Evolutionary conservation across 2,888 invertebrate species (phyloP).

Genomic region (Emmelina monodactyla): DNA sequence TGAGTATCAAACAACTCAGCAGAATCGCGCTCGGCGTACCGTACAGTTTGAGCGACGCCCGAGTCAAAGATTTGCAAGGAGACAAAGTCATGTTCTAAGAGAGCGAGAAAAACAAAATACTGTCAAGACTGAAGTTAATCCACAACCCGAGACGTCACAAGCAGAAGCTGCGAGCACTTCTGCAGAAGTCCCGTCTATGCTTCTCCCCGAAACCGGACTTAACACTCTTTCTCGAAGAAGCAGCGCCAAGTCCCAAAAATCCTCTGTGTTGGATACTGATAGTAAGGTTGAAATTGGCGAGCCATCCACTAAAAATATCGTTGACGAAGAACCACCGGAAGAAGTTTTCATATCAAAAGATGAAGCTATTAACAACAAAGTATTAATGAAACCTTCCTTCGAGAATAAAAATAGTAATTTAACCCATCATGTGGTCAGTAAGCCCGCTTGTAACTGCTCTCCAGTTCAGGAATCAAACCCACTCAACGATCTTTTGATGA

Average conservation of each 20-base stretch:
- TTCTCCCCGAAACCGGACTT: conserved; percentile 25
- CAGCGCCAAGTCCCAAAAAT: conserved; percentile 66
- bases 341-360: conserved; percentile 50
- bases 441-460: conserved; percentile 54
- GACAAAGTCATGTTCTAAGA: conserved; percentile 87
- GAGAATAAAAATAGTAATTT: conserved; percentile 54
- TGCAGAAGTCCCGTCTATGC: conserved; percentile 23
- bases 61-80: conserved; percentile 93
- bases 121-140: conserved; percentile 31
- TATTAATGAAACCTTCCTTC: conserved; percentile 34
- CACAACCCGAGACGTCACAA: conserved; percentile 27
- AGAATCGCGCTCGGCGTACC: conserved; percentile 87
- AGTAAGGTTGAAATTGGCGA: conserved; percentile 37
- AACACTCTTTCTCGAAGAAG: conserved; percentile 57
- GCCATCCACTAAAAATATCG: conserved; percentile 41
- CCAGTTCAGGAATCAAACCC: conserved; percentile 54
- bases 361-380: conserved; percentile 55
- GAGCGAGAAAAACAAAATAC: conserved; percentile 74
- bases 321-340: conserved; percentile 43
- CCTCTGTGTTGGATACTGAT: conserved; percentile 43
- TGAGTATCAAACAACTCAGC: conserved; percentile 95
- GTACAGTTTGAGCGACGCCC: conserved; percentile 97
- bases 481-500: conserved; percentile 57
- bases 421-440: conserved; percentile 46
- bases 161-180: conserved; percentile 39